These are phyloP conservation scores for Sebastes paucispinis DNA, from an alignment of 2,797 vertebrate species.

Conservation along the genomic window DNA sequence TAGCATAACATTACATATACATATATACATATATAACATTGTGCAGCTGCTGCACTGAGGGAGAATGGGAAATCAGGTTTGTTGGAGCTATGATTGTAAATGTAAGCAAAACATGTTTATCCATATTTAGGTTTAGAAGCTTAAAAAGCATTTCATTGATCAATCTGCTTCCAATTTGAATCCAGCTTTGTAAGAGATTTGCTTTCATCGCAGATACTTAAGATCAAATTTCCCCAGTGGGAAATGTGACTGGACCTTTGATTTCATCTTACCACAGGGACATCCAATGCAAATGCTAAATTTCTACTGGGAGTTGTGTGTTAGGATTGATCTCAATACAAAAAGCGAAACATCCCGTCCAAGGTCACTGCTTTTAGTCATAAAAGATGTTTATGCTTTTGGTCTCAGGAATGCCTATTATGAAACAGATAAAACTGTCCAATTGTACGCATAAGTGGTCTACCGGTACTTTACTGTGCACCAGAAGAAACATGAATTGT, in stretches of 20 bases:
- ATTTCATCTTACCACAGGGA: slow-evolving; percentile 6
- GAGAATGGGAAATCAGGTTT: background rate
- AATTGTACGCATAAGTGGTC: background rate
- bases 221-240: slow-evolving; percentile 17
- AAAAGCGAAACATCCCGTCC: background rate
- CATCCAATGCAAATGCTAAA: background rate
- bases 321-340: slow-evolving; percentile 10
- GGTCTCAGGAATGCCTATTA: background rate
- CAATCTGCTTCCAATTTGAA: slow-evolving; percentile 2
- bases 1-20: background rate
- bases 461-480: background rate
- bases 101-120: background rate
- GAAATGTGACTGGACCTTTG: slow-evolving; percentile 34
- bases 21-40: no score
- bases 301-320: background rate
- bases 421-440: background rate
- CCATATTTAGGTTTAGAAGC: background rate
- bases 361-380: slow-evolving; percentile 1
- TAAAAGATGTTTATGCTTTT: background rate
- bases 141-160: slow-evolving; percentile 16
- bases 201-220: slow-evolving; percentile 9
- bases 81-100: background rate
- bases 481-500: background rate
- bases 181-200: slow-evolving; percentile 18
- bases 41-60: background rate